Conservation (phyloP, 1,140 invertebrate species). For the Centruroides vittatus region DNA sequence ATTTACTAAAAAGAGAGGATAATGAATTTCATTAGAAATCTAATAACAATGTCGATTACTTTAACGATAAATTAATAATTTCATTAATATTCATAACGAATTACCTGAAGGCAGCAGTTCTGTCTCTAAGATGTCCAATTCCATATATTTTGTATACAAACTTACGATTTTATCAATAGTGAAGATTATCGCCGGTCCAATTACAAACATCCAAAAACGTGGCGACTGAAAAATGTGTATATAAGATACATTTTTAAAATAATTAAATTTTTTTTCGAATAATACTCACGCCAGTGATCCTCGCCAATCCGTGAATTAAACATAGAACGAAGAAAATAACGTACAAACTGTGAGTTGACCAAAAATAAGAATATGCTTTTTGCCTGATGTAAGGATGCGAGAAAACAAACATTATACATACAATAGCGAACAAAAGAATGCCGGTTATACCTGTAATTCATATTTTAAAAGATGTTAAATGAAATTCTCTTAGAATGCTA, state of each 20-base stretch:
- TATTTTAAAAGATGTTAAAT: background rate
- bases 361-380: constrained; percentile 92
- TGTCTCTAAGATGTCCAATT: constrained; percentile 86
- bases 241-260: background rate
- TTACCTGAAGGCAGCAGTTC: constrained; percentile 81
- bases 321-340: constrained; percentile 76
- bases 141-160: constrained; percentile 79
- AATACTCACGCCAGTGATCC: constrained; percentile 61
- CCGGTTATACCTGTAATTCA: constrained; percentile 67
- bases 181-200: constrained; percentile 80
- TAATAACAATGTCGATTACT: too few species aligned
- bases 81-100: background rate
- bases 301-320: constrained; percentile 84
- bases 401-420: constrained; percentile 94
- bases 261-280: background rate
- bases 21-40: too few species aligned
- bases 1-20: too few species aligned
- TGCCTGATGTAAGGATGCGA: constrained; percentile 87
- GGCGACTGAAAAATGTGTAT: constrained; percentile 32
- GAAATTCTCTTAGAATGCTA: too few species aligned
- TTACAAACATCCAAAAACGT: constrained; percentile 91
- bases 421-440: constrained; percentile 80
- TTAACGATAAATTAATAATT: too few species aligned
- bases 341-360: constrained; percentile 91
- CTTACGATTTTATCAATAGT: constrained; percentile 86